Base-by-base conservation (phyloP, 2,888 invertebrate genomes). In the Eurytoma californica region DNA sequence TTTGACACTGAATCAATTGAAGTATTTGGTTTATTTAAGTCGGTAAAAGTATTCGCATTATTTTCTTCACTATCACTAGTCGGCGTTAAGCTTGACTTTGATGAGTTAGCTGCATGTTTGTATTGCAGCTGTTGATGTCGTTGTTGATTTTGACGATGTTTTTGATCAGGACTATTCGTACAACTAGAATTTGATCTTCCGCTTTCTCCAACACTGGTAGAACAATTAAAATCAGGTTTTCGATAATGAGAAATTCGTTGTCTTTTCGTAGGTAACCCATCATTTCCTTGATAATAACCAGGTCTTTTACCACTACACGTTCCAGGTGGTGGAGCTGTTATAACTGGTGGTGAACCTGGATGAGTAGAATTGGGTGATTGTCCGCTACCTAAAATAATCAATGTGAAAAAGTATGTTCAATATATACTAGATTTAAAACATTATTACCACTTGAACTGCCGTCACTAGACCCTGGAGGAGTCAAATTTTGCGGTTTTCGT, bases 401-500 rank as follows among this genome's bases (percentile, higher is more conserved):
- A 14, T 9, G 24, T 3, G 1, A 47, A 20, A 47, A 47, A 51
- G 47, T n/a, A 7, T 9, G 18, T 55, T 12, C n/a, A 57, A 57
- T 20, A 13, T 20, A 2, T 58, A 47, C 0, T 57, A 30, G n/a
- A 55, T 75, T 83, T 53, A 67, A 30, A 47, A 14, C n/a, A n/a
- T n/a, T 55, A 61, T 76, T 80, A 88, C 90, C 91, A 55, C 95
- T 95, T 84, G 94, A 94, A 83, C 94, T 93, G 80, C 93, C 93
- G 88, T 97, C 97, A 86, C 96, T 96, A 88, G 96, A 95, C 83
- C 96, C 94, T 57, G 97, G 97, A 80, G 97, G 97, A 81, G 97
- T 97, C 87, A 97, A 92, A 91, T 97, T 97, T 92, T 96, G 96
- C 87, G 97, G 97, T 92, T 97, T 97, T 89, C 96, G 95, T 90